phyloP scores from a whole-genome alignment of 2,888 invertebrate species.

The Aphrophora alni region DNA sequence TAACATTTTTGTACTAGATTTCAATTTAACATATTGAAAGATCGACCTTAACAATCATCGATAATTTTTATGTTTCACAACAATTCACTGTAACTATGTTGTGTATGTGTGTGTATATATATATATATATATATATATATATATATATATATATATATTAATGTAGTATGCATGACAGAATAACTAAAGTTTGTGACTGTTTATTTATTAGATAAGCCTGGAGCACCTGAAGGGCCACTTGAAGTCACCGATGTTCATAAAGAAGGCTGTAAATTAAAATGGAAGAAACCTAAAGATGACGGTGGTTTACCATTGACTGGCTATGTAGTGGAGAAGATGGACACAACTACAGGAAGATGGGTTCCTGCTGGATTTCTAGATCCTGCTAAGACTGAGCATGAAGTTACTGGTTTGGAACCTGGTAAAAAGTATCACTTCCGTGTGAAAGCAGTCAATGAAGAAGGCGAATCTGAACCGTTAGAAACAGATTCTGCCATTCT shows the following conservation, averaged over 20 bases:
- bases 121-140: too few species aligned
- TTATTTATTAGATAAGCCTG: conserved; percentile 72
- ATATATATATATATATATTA: too few species aligned
- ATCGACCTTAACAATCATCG: too few species aligned
- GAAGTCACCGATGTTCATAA: conserved; percentile 91
- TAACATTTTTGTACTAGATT: too few species aligned
- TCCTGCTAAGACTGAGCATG: conserved; percentile 81
- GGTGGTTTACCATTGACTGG: conserved; percentile 91
- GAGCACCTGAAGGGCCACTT: conserved; percentile 89
- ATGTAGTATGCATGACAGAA: too few species aligned
- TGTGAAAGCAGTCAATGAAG: conserved; percentile 95
- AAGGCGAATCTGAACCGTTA: conserved; percentile 95
- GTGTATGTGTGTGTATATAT: too few species aligned
- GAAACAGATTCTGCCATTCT: conserved; percentile 86
- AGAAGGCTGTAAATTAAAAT: conserved; percentile 91
- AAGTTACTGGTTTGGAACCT: conserved; percentile 88
- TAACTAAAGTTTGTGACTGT: neutral
- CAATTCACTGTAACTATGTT: too few species aligned
- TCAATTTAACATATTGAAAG: too few species aligned
- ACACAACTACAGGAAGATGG: conserved; percentile 86
- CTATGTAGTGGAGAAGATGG: conserved; percentile 95
- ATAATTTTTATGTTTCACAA: too few species aligned
- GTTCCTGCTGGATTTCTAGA: conserved; percentile 84
- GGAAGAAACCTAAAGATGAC: conserved; percentile 96
- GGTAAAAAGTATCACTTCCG: conserved; percentile 98